Conservation (phyloP, 2,888 invertebrate species). For the Torymus tubicola region DNA sequence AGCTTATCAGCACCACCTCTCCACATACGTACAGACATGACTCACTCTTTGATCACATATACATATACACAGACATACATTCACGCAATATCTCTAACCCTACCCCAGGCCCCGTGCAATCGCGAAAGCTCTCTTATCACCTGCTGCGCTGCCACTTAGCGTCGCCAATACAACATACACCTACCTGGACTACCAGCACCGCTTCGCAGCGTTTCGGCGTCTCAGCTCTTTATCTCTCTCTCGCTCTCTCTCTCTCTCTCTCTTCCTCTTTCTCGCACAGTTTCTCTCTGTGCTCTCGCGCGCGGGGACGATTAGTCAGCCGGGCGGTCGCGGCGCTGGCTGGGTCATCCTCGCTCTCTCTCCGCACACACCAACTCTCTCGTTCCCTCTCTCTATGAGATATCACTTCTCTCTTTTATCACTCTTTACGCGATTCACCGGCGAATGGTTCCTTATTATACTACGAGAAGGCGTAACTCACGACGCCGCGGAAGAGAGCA, state of each 20-base stretch:
- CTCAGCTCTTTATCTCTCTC: too few species aligned
- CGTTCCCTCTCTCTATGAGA: not conserved
- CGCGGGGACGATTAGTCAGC: slow-evolving; percentile 22
- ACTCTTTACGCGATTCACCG: too few species aligned
- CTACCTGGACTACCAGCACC: too few species aligned
- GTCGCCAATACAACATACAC: not conserved
- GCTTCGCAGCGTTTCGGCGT: too few species aligned
- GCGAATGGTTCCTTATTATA: too few species aligned
- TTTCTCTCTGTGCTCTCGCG: too few species aligned
- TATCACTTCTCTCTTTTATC: not conserved
- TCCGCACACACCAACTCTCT: not conserved
- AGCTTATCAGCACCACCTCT: too few species aligned
- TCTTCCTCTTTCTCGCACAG: too few species aligned
- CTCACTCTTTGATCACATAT: too few species aligned
- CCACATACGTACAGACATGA: too few species aligned
- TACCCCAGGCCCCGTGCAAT: not conserved
- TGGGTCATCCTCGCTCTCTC: slow-evolving; percentile 37
- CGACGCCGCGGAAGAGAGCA: not conserved
- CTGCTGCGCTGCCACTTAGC: slow-evolving; percentile 8
- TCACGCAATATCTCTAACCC: slow-evolving; percentile 26
- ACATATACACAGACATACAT: not conserved
- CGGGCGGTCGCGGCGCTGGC: slow-evolving; percentile 40
- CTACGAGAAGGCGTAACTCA: too few species aligned
- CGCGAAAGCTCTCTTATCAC: not conserved
- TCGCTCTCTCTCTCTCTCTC: too few species aligned